Evolutionary conservation across 2,797 vertebrate genomes (phyloP).

Genomic region (Sebastes goodei): DNA sequence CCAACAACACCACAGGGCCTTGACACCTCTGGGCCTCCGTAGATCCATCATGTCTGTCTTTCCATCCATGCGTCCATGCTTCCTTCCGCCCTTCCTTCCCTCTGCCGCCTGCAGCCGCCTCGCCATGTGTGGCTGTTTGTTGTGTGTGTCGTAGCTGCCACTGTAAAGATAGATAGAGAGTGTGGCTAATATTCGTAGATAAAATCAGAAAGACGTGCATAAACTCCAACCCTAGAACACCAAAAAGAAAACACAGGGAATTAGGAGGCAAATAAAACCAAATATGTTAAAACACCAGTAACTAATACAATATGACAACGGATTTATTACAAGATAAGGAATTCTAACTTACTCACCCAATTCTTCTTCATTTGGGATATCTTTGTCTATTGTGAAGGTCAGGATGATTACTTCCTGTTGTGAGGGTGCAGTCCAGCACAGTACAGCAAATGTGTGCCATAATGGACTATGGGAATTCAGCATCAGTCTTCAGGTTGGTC

Average conservation of each 20-base stretch:
- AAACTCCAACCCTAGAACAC: not conserved
- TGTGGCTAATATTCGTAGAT: not conserved
- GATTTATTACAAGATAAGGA: not conserved
- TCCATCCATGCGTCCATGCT: conserved; percentile 55
- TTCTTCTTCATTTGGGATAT: not conserved
- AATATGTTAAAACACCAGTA: not conserved
- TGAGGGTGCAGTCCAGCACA: no score
- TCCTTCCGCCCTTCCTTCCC: conserved; percentile 29
- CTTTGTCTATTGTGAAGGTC: not conserved
- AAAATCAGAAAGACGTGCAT: not conserved
- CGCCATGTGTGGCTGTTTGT: conserved; percentile 28
- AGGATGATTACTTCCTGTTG: no score
- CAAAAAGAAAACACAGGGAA: not conserved
- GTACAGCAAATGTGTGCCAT: not conserved
- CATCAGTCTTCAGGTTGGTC: no score
- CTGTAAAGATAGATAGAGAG: not conserved
- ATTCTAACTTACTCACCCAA: not conserved
- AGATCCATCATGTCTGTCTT: conserved; percentile 65
- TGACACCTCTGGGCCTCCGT: conserved; percentile 64
- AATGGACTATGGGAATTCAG: not conserved
- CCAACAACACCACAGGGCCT: conserved; percentile 66
- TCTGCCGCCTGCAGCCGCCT: conserved; percentile 13
- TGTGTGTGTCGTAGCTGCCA: conserved; percentile 24
- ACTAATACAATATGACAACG: no score
- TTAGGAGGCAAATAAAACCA: not conserved